phyloP scores from a whole-genome alignment of 2,797 vertebrate genomes.

The Karalla daura region DNA sequence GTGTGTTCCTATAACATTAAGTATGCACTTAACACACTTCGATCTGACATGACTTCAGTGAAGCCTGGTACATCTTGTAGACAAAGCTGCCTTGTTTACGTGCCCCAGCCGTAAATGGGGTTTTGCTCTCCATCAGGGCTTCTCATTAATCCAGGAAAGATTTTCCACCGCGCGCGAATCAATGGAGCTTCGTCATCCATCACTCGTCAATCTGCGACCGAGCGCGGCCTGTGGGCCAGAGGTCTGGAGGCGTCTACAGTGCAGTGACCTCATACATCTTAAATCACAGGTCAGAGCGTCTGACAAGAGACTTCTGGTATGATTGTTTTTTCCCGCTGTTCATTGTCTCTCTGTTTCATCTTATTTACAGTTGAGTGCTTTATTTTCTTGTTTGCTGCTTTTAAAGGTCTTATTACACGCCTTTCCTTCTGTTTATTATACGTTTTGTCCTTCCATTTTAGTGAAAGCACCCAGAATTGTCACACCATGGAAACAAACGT shows the following conservation, averaged over 20 bases:
- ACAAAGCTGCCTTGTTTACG: slow-evolving; percentile 61
- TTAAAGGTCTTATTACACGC: neutral
- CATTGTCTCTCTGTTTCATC: neutral
- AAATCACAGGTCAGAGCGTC: neutral
- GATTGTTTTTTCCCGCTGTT: neutral
- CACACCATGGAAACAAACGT: neutral
- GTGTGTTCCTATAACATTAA: slow-evolving; percentile 23
- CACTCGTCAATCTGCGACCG: slow-evolving; percentile 51
- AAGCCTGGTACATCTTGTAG: slow-evolving; percentile 46
- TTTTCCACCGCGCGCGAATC: slow-evolving; percentile 51
- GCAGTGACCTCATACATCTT: neutral
- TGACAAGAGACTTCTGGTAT: too few relatives aligned
- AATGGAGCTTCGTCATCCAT: slow-evolving; percentile 67
- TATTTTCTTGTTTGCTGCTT: neutral
- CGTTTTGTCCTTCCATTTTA: neutral
- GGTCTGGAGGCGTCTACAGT: slow-evolving; percentile 38
- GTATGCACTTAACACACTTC: slow-evolving; percentile 32
- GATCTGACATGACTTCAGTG: slow-evolving; percentile 47
- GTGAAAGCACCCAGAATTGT: neutral
- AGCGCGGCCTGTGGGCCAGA: slow-evolving; percentile 42
- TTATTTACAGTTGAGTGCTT: neutral
- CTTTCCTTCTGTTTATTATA: neutral
- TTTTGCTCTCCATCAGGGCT: slow-evolving; percentile 51
- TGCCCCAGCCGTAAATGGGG: slow-evolving; percentile 24
- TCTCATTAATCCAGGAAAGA: slow-evolving; percentile 69